A percentile compares a stretch with the other conserved stretches of the same genome.
These are phyloP conservation scores for Drosophila parabipectinata DNA, from an alignment of 1,140 invertebrate species.

Conservation along the genomic window DNA sequence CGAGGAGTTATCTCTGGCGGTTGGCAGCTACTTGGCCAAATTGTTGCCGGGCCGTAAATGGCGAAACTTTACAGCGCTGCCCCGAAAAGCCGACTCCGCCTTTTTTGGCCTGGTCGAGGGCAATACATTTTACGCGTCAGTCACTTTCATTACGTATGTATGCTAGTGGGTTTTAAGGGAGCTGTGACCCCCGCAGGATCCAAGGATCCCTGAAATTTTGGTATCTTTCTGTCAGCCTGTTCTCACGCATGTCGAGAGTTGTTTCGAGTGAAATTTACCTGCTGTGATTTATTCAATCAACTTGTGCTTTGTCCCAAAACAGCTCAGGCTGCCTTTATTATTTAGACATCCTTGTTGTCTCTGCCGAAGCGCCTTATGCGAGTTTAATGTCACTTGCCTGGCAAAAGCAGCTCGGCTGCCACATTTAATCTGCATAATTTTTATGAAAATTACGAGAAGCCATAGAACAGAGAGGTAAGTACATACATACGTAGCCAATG, in stretches of 20 bases:
- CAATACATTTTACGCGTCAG: constrained; percentile 63
- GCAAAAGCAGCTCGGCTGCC: constrained; percentile 58
- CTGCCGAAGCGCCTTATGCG: constrained; percentile 55
- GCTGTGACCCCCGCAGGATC: background rate
- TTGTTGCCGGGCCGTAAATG: constrained; percentile 66
- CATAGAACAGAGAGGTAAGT: background rate
- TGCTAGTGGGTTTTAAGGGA: background rate
- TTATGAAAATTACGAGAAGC: constrained; percentile 57
- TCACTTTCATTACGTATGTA: constrained; percentile 40
- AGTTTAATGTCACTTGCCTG: constrained; percentile 72
- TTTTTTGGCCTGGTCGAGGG: constrained; percentile 8
- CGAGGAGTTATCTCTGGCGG: constrained; percentile 44
- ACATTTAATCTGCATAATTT: constrained; percentile 82
- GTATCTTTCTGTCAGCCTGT: constrained; percentile 25
- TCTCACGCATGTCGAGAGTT: constrained; percentile 49
- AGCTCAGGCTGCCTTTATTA: constrained; percentile 70
- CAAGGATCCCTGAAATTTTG: background rate
- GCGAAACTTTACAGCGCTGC: constrained; percentile 37
- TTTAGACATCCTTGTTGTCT: constrained; percentile 71
- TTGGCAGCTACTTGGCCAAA: constrained; percentile 75
- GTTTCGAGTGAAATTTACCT: constrained; percentile 54
- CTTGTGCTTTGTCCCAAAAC: constrained; percentile 59
- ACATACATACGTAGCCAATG: background rate
- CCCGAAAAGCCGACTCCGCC: background rate
- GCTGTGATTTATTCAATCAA: constrained; percentile 82